phyloP scores from a whole-genome alignment of 64 coral and sea anemone genomes.

The Porites lutea region DNA sequence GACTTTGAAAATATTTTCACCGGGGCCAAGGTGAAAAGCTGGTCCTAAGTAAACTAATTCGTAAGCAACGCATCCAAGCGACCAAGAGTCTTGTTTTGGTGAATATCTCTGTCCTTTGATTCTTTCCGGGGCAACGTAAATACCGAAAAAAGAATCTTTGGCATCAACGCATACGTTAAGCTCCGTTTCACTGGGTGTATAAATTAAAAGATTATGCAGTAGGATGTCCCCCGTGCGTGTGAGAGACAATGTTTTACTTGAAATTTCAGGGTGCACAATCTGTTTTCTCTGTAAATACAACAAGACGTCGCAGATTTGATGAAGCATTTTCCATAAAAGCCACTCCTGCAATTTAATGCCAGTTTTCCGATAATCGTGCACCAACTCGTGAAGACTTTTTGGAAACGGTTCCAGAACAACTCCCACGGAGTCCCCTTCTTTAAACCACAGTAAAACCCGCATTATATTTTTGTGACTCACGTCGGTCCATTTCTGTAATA shows the following conservation, averaged over 20 bases:
- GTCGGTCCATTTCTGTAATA: conserved; percentile 57
- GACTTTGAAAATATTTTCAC: conserved; percentile 68
- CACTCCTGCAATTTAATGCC: conserved; percentile 54
- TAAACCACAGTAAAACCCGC: conserved; percentile 62
- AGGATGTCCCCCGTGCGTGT: conserved; percentile 58
- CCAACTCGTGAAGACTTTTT: conserved; percentile 63
- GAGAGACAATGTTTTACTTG: conserved; percentile 73
- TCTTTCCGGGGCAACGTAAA: conserved; percentile 83
- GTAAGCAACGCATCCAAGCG: conserved; percentile 76
- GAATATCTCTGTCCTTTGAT: conserved; percentile 71
- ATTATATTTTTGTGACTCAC: conserved; percentile 75
- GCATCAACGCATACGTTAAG: conserved; percentile 61
- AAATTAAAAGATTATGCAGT: conserved; percentile 75
- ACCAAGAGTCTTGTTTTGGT: conserved; percentile 67
- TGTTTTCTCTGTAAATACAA: conserved; percentile 79
- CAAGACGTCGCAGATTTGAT: conserved; percentile 68
- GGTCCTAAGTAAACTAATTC: conserved; percentile 72
- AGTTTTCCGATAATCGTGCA: conserved; percentile 57
- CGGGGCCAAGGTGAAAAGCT: conserved; percentile 38
- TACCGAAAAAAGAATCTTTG: conserved; percentile 53
- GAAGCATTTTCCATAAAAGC: conserved; percentile 78
- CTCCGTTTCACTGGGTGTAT: conserved; percentile 61
- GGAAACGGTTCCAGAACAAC: conserved; percentile 63
- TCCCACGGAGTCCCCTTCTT: conserved; percentile 62
- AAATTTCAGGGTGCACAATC: conserved; percentile 64